These are phyloP conservation scores for Phytoseiulus persimilis DNA, from an alignment of 2,888 invertebrate genomes.

Conservation along the genomic window DNA sequence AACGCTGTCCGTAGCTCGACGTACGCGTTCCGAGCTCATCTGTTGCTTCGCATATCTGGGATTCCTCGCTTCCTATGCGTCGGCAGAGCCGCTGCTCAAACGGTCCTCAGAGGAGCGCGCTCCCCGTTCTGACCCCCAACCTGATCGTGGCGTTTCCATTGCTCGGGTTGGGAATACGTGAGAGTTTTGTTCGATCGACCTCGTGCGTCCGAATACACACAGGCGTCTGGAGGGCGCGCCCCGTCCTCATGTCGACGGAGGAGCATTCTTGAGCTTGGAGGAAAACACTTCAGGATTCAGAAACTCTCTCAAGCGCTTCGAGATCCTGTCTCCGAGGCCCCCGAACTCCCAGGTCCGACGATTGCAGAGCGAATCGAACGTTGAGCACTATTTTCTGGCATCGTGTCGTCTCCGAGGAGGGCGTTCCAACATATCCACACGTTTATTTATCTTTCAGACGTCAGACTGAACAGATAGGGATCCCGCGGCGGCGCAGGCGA, in stretches of 20 bases:
- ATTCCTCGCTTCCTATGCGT: not conserved
- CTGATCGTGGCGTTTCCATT: not conserved
- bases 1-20: too few species aligned
- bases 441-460: not conserved
- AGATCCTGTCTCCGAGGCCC: not conserved
- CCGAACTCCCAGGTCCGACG: not conserved
- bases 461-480: not conserved
- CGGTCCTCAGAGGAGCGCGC: not conserved
- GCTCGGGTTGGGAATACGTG: not conserved
- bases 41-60: not conserved
- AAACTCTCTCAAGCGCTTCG: not conserved
- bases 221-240: not conserved
- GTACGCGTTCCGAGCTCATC: not conserved
- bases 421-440: not conserved
- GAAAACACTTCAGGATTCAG: not conserved
- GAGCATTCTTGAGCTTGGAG: not conserved
- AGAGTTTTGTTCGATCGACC: not conserved
- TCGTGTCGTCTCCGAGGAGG: not conserved
- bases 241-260: not conserved
- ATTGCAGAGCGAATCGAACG: not conserved
- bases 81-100: not conserved
- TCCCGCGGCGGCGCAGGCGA: not conserved
- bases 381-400: not conserved
- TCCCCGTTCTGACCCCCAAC: not conserved
- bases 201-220: not conserved